Base-by-base conservation (phyloP, 2,888 invertebrate genomes). In the Tachina fera region DNA sequence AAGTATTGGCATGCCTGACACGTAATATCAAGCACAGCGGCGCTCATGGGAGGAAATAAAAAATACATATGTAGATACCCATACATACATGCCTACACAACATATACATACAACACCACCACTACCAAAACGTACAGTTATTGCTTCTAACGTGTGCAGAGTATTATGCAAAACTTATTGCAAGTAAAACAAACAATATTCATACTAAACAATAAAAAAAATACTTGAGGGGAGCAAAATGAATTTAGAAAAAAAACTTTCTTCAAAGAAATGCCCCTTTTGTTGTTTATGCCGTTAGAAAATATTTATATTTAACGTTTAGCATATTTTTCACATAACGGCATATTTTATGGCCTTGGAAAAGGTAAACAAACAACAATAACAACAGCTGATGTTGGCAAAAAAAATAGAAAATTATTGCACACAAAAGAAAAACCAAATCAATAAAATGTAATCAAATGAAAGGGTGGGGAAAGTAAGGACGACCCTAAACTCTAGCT, bases 311-410 rank as follows among this genome's bases (percentile, higher is more conserved):
- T 63, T 39, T 43, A 49, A 67, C 16, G 77, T 85, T 85, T 85
- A 82, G 75, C 85, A 85, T 85, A 85, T 85, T 85, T 85, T 85
- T 82, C 82, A 75, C 78, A 85, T 82, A 82, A 85, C 67, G 60
- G 65, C 60, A 84, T 74, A 65, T 82, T 85, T 85, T 78, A 85
- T 81, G 70, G 74, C n/a, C 70, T 56, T 58, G 11, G 43, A 43
- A 43, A 82, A 78, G 75, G 82, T 82, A 85, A 85, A 85, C 77
- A 78, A 68, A 84, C 68, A 78, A 67, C 51, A 68, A 84, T 63
- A 78, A 67, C 51, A 84, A 78, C 85, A 85, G 77, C 77, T 82
- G 85, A 82, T 82, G 81, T 43, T 43, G 65, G 19, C 51, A 67
- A 78, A 72, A 78, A 72, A 63, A 56, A 53, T 41, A 14, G 14